phyloP scores from a whole-genome alignment of 2,888 invertebrate species.

The Pseudoips prasinana region DNA sequence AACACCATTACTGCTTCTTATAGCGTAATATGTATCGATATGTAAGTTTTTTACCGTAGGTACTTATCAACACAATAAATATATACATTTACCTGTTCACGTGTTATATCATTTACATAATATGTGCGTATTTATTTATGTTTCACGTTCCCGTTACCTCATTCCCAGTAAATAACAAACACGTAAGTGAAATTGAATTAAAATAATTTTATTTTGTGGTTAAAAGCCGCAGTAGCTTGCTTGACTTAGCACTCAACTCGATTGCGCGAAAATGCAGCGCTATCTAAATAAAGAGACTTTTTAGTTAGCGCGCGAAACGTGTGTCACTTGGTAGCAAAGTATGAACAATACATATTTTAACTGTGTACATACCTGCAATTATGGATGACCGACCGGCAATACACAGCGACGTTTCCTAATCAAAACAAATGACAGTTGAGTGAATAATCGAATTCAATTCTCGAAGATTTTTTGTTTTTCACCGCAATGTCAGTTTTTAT shows the following conservation, averaged over 20 bases:
- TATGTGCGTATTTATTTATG: too few species aligned
- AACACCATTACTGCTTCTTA: too few species aligned
- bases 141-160: too few species aligned
- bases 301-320: conserved; percentile 8
- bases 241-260: conserved; percentile 29
- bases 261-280: conserved; percentile 15
- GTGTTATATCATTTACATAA: too few species aligned
- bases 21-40: too few species aligned
- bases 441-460: conserved; percentile 36
- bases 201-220: conserved; percentile 47
- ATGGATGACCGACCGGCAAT: conserved; percentile 52
- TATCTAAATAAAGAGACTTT: conserved; percentile 9
- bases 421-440: conserved; percentile 64
- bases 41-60: too few species aligned
- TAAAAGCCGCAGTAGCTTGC: conserved; percentile 51
- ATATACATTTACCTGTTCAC: too few species aligned
- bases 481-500: conserved; percentile 22
- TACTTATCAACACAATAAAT: too few species aligned
- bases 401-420: conserved; percentile 52
- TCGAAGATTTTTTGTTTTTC: neutral
- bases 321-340: conserved; percentile 6
- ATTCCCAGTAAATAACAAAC: neutral
- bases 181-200: conserved; percentile 21
- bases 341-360: conserved; percentile 30
- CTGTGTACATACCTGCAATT: conserved; percentile 60